Evolutionary conservation across 2,888 invertebrate species (phyloP), one percentile per base, ranked within the genome.

Genomic region (Pyrrhia umbra): DNA sequence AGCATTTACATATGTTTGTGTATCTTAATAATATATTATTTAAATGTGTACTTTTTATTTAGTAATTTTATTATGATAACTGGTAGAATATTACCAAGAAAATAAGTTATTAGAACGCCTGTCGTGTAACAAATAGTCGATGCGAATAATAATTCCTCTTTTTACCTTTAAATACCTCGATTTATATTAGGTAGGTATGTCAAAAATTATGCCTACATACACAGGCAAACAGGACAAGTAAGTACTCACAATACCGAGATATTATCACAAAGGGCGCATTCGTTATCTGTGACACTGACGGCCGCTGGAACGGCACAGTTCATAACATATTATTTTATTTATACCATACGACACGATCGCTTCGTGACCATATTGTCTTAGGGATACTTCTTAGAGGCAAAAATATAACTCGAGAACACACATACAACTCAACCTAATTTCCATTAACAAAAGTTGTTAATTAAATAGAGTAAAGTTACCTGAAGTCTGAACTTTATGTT

Each of bases 251-350:
- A 58, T 63, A 65, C 62, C 57, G 55, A 77, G 86, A 87, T 86
- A 70, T 78, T 85, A 87, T 87, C 87, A 81, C 84, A 85, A 87
- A 86, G 83, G 81, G 78, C 80, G 75, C 79, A 81, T 85, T 84
- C 78, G 85, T 84, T 87, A 85, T 85, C 87, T 79, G 61, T 65
- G 83, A 79, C 80, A 77, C 80, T 79, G 80, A 79, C 77, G 79
- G 68, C 42, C 68, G 68, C 49, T 73, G 73, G 73, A 68, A 72
- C 77, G 63, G 73, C 80, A 79, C 68, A 68, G 72, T 76, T 63
- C 65, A 68, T 76, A 68, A 61, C 60, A 65, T 66, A 76, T 62
- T 65, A 55, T 65, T 49, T 45, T 16, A 18, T 73, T 79, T 76
- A 72, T 15, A 57, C 3, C 6, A 10, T 43, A 66, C 77, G 77